Base-by-base conservation (phyloP, 1,140 invertebrate species). In the Pachypsylla venusta region DNA sequence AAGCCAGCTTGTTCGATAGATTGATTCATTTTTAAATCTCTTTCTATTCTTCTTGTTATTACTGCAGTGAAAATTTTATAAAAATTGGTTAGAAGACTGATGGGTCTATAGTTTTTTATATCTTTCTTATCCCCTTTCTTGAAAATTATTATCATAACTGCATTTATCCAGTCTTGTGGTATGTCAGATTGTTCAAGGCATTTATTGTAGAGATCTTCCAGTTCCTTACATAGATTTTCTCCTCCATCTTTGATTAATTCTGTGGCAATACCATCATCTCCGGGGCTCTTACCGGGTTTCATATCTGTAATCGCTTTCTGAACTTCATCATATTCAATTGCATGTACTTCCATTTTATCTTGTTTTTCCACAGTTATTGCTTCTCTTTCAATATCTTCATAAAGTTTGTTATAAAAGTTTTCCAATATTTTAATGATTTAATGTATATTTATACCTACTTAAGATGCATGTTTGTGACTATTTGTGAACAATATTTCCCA, bases 1-100 rank as follows among this genome's bases (percentile, higher is more conserved):
- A 71, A 71, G 2, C 68, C 68, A 1, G 68, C 68, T 62, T 69
- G 68, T 62, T 70, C 68, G 3, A 62, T 63, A 10, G 68, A 64
- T 63, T 70, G 68, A 39, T 63, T 39, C 24, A 26, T 16, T 35
- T 70, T 65, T 2, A 69, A 42, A 59, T 65, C 55, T 58, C 61
- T 19, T 63, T 61, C 54, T 66, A 59, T 24, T 64, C 67, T 22
- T 60, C 63, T 22, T 64, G 59, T 27, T 67, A 70, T n/a, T 25
- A 61, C 30, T 54, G 25, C 35, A 1, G 54, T 60, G 12, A 64
- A 63, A 1, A 68, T 53, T 64, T 70, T 69, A 26, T 69, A 67
- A 1, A 69, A 13, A 16, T 60, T 62, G 24, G 64, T 54, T 59
- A 67, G 59, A 0, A 68, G 63, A 39, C 65, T 69, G 53, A 71